phyloP scores from a whole-genome alignment of 2,888 invertebrate species.

The Spodoptera littoralis region DNA sequence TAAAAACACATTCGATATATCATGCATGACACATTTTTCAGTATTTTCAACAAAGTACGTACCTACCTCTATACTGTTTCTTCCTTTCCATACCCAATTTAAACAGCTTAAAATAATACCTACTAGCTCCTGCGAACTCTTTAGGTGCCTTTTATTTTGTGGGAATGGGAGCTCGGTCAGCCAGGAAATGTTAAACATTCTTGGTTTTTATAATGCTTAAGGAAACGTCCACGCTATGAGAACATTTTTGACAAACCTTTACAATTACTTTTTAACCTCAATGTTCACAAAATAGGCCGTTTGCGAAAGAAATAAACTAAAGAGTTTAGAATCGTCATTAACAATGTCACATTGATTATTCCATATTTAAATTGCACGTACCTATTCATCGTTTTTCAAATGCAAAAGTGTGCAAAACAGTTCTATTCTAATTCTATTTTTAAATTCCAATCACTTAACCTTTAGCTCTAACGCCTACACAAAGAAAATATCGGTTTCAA shows the following conservation, averaged over 20 bases:
- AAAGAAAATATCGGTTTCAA: slow-evolving; percentile 45
- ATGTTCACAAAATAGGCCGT: no score
- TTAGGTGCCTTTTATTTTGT: not conserved
- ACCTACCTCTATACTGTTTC: no score
- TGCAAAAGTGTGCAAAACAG: slow-evolving; percentile 10
- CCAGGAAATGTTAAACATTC: slow-evolving; percentile 16
- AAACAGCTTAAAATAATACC: slow-evolving; percentile 12
- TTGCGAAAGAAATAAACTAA: no score
- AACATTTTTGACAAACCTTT: slow-evolving; percentile 4
- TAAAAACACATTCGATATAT: no score
- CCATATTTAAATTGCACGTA: no score
- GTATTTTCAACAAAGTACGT: no score
- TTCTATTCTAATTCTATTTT: slow-evolving; percentile 43
- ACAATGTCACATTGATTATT: no score
- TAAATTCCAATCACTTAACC: slow-evolving; percentile 43
- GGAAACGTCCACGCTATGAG: not conserved
- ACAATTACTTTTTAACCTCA: no score
- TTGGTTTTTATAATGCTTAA: not conserved
- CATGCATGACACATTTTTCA: no score
- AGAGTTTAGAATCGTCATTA: no score
- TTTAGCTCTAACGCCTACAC: slow-evolving; percentile 29
- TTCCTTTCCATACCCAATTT: no score
- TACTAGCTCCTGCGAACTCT: slow-evolving; percentile 2
- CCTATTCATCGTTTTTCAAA: slow-evolving; percentile 6
- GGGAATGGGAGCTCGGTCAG: not conserved